These are phyloP conservation scores for Gari tellinella DNA, from an alignment of 2,888 invertebrate species.

Conservation along the genomic window DNA sequence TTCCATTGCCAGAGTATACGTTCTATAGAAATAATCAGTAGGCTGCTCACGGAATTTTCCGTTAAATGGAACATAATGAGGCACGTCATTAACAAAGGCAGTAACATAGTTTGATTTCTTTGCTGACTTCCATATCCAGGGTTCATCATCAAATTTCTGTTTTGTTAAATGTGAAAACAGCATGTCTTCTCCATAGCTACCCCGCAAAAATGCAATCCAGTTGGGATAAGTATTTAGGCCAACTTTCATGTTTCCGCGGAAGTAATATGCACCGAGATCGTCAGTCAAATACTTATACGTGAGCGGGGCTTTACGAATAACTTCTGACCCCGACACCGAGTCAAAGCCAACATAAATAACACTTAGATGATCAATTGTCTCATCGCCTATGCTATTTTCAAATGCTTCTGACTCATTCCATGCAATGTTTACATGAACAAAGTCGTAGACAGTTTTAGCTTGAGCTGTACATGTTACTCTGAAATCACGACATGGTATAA, in stretches of 20 bases:
- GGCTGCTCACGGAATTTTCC: slow-evolving; percentile 86
- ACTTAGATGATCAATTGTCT: slow-evolving; percentile 36
- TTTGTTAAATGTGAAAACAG: slow-evolving; percentile 20
- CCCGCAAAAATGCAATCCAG: slow-evolving; percentile 54
- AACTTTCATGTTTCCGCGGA: slow-evolving; percentile 63
- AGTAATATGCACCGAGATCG: slow-evolving; percentile 45
- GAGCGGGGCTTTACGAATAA: slow-evolving; percentile 51
- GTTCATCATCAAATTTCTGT: slow-evolving; percentile 84
- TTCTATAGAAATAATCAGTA: slow-evolving; percentile 93
- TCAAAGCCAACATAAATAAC: slow-evolving; percentile 45
- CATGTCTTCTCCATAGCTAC: slow-evolving; percentile 28
- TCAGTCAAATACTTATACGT: slow-evolving; percentile 54
- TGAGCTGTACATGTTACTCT: slow-evolving; percentile 28
- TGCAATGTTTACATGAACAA: slow-evolving; percentile 39
- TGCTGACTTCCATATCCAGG: slow-evolving; percentile 93
- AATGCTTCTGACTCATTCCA: slow-evolving; percentile 19
- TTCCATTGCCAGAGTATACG: slow-evolving; percentile 88
- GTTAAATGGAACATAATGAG: no score
- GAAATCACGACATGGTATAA: slow-evolving; percentile 28
- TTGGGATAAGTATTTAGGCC: slow-evolving; percentile 63
- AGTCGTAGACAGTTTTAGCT: slow-evolving; percentile 31
- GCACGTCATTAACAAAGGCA: slow-evolving; percentile 93
- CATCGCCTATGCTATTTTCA: slow-evolving; percentile 21
- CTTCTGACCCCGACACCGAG: slow-evolving; percentile 42
- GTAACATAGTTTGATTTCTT: slow-evolving; percentile 90